A percentile compares a stretch with the other conserved stretches of the same genome.
Conservation (phyloP, 2,888 invertebrate genomes). For the Drosophila koepferae region DNA sequence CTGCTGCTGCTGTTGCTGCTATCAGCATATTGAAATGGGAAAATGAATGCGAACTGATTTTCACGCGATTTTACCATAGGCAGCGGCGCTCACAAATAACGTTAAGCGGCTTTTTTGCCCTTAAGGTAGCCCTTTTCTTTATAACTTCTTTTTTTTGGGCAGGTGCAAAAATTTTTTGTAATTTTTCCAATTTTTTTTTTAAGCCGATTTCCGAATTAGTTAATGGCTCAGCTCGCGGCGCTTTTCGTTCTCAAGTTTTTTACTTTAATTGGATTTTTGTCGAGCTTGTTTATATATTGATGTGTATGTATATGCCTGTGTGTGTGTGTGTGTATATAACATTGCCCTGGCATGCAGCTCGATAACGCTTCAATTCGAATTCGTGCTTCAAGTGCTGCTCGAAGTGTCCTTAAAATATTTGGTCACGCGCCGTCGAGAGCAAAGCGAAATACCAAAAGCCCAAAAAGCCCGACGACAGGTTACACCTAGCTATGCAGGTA, state of each 20-base stretch:
- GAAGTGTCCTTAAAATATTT: constrained; percentile 74
- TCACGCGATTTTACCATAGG: constrained; percentile 7
- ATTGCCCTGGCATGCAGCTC: constrained; percentile 55
- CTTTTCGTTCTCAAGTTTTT: constrained; percentile 28
- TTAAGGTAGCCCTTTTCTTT: constrained; percentile 47
- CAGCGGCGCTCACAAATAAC: constrained; percentile 3
- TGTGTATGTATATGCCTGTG: background rate
- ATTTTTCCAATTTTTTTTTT: constrained; percentile 29
- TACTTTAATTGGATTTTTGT: constrained; percentile 74
- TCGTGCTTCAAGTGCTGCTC: constrained; percentile 48
- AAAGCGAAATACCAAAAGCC: constrained; percentile 49
- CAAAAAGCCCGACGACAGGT: constrained; percentile 25
- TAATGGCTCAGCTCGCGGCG: constrained; percentile 64
- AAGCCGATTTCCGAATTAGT: constrained; percentile 76
- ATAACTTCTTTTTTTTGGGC: background rate
- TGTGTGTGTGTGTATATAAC: background rate
- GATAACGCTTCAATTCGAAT: constrained; percentile 56
- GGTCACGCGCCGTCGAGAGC: constrained; percentile 65
- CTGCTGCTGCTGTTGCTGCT: constrained; percentile 8
- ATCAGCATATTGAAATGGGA: constrained; percentile 21
- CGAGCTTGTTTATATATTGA: background rate
- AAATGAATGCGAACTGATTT: constrained; percentile 20
- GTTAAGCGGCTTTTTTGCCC: constrained; percentile 55
- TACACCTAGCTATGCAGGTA: constrained; percentile 50
- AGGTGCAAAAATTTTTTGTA: constrained; percentile 61